Conservation (phyloP, 2,113 vertebrate species). For the Anarrhichthys ocellatus region DNA sequence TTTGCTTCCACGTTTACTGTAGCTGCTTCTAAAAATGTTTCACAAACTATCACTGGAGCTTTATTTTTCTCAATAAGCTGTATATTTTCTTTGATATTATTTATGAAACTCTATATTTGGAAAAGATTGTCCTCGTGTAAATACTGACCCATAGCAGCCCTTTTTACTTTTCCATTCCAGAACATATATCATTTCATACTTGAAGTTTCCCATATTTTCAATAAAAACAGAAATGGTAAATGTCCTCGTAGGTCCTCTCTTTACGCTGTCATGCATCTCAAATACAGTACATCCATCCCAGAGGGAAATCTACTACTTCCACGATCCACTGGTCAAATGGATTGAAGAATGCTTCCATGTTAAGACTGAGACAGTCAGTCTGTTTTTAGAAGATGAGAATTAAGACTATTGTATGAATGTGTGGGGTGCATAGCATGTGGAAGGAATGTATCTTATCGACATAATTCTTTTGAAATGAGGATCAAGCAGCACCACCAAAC, state of each 20-base stretch:
- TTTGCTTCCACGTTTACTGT: conserved; percentile 50
- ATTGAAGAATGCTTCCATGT: not conserved
- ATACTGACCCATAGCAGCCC: conserved; percentile 37
- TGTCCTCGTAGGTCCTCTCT: not conserved
- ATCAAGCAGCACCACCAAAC: not conserved
- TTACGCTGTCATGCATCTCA: not conserved
- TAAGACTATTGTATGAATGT: not conserved
- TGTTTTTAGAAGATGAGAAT: not conserved
- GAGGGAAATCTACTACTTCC: not conserved
- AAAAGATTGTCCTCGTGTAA: conserved; percentile 57
- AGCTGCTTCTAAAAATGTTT: conserved; percentile 58
- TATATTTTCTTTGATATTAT: conserved; percentile 73
- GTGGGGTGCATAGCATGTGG: not conserved
- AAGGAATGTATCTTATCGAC: not conserved
- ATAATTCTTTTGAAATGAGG: not conserved
- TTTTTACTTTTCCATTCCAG: conserved; percentile 66
- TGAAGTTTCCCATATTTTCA: conserved; percentile 71
- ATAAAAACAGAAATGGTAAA: conserved; percentile 70
- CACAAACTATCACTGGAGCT: conserved; percentile 74
- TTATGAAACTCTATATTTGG: conserved; percentile 76
- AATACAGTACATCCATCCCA: not conserved
- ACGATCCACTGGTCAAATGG: not conserved
- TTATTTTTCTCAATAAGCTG: conserved; percentile 55
- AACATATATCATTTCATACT: conserved; percentile 70
- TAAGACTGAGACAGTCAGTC: not conserved